Base-by-base conservation (phyloP, 2,888 invertebrate genomes). In the Actias luna region DNA sequence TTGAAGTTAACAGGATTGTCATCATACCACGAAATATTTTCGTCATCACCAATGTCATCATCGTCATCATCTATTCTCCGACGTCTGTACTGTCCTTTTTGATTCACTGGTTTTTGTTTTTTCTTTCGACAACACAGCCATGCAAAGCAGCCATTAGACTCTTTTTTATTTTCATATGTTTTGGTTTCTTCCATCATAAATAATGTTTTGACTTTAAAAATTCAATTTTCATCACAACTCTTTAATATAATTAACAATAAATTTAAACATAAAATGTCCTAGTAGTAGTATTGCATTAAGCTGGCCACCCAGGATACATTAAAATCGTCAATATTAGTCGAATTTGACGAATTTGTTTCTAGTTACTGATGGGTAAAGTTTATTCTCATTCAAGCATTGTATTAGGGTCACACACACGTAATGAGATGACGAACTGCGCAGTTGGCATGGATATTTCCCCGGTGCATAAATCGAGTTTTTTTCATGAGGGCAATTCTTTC, bases 71-170 rank as follows among this genome's bases (percentile, higher is more conserved):
- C n/a, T 50, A 12, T 8, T n/a, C 16, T 55, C 5, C 29, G 46
- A 55, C 29, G 29, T 55, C 8, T 55, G 29, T 55, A 55, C 18
- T n/a, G 27, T 16, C 29, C 29, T 5, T 29, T 29, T 55, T 29
- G 29, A 27, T 55, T 55, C n/a, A 7, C 8, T n/a, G 7, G 25
- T 50, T 25, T 50, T 29, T 29, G 5, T 29, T 55, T 55, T 29
- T 52, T 52, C 7, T 27, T 55, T 55, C n/a, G n/a, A 29, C 55
- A 55, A 10, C 29, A 55, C 29, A 55, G 29, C 55, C 55, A 55
- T 1, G 7, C 55, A 29, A 29, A 55, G 29, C 55, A 55, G 16
- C 55, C 16, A 29, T 55, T n/a, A 16, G 29, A 55, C 29, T 55
- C 55, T n/a, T 55, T 2, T 29, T 55, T 55, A 55, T 7, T 4